A percentile compares a stretch with the other conserved stretches of the same genome.
phyloP scores from a whole-genome alignment of 1,140 invertebrate genomes.

The Zaprionus inermis region DNA sequence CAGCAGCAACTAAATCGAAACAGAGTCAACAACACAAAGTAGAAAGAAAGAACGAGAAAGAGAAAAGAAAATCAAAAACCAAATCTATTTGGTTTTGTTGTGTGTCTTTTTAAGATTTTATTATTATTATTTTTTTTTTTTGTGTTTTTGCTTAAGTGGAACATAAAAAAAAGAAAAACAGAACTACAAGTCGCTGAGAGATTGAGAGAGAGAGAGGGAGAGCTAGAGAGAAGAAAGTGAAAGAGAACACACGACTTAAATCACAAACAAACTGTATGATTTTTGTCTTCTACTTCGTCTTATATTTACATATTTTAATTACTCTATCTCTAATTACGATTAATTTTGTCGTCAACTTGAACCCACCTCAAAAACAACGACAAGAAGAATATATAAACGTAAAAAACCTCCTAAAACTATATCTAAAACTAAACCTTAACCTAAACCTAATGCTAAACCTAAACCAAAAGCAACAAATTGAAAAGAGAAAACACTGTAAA shows the following conservation, averaged over 20 bases:
- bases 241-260: conserved; percentile 7
- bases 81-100: conserved; percentile 24
- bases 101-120: conserved; percentile 25
- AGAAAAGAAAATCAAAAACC: conserved; percentile 17
- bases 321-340: conserved; percentile 27
- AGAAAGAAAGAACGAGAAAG: conserved; percentile 8
- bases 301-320: conserved; percentile 15
- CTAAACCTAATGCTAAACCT: not conserved
- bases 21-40: conserved; percentile 29
- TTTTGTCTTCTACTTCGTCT: conserved; percentile 7
- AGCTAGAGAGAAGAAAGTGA: not conserved
- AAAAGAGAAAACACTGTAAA: conserved; percentile 5
- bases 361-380: conserved; percentile 32
- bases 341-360: conserved; percentile 38
- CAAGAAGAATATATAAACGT: conserved; percentile 9
- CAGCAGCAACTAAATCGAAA: conserved; percentile 8
- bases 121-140: conserved; percentile 20
- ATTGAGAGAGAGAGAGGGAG: not conserved
- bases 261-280: conserved; percentile 16
- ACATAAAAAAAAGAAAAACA: conserved; percentile 14
- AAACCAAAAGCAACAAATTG: conserved; percentile 22
- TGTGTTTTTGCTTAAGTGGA: conserved; percentile 13
- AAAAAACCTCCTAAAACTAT: conserved; percentile 1
- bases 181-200: not conserved
- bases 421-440: conserved; percentile 14